A percentile compares a stretch with the other conserved stretches of the same genome.
Evolutionary conservation across 30 jellyfish, hydroid and myxozoan genomes (phyloP).

Genomic region (Mastigias papua): DNA sequence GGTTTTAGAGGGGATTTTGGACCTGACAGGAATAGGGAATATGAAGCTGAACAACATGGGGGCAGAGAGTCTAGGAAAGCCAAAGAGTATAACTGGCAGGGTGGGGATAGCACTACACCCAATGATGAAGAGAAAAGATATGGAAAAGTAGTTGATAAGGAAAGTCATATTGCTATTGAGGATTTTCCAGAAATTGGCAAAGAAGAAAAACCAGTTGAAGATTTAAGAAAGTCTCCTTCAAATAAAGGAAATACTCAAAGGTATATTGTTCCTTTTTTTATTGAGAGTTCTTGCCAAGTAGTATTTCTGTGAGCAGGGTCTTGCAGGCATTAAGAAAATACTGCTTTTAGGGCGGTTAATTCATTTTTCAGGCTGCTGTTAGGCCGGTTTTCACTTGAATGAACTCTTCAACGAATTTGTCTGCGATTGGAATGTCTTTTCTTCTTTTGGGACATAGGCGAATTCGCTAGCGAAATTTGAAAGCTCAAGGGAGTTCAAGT

Average conservation of each 20-base stretch:
- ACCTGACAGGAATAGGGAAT: slow-evolving; percentile 18
- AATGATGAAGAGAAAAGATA: neutral
- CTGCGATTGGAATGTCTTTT: no score
- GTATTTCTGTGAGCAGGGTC: no score
- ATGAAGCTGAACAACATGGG: neutral
- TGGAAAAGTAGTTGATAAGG: neutral
- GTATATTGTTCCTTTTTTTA: neutral
- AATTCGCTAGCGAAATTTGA: no score
- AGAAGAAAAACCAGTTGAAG: neutral
- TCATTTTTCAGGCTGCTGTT: no score
- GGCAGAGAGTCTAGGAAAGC: neutral
- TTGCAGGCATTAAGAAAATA: no score
- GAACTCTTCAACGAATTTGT: no score
- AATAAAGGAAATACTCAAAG: neutral
- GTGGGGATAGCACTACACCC: neutral
- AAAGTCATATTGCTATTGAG: neutral
- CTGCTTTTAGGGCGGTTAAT: no score
- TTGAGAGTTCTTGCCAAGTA: neutral
- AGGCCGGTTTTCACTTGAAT: no score
- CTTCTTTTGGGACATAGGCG: no score
- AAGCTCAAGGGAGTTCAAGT: no score
- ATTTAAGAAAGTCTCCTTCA: neutral
- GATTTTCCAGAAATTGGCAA: neutral
- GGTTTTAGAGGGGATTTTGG: slow-evolving; percentile 21
- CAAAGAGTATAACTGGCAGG: neutral